phyloP scores from a whole-genome alignment of 2,113 vertebrate genomes.

The Mungos mungo region DNA sequence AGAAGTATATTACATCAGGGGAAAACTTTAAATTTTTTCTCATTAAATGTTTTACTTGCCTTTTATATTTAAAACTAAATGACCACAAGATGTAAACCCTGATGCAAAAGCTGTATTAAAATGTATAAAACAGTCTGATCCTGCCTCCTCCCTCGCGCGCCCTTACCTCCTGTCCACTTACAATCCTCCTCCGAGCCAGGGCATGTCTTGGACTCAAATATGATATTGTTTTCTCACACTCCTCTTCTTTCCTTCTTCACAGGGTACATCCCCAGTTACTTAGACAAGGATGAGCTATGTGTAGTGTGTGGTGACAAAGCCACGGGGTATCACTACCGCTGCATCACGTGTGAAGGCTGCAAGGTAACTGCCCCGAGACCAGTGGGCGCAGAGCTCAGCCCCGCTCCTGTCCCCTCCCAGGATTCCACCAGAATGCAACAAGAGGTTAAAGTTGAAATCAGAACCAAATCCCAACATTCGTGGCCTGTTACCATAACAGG shows the following conservation, averaged over 20 bases:
- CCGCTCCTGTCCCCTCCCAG: conserved; percentile 46
- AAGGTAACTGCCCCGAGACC: conserved; percentile 88
- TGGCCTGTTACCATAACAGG: conserved; percentile 12
- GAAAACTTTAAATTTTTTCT: not conserved
- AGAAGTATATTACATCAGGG: not conserved
- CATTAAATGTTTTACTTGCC: not conserved
- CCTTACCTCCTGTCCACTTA: not conserved
- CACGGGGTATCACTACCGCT: conserved; percentile 98
- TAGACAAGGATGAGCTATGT: conserved; percentile 99
- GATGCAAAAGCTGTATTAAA: not conserved
- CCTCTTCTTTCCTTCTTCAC: conserved; percentile 70
- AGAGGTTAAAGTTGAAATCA: conserved; percentile 57
- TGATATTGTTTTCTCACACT: conserved; percentile 35
- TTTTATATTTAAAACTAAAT: not conserved
- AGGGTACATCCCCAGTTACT: conserved; percentile 99
- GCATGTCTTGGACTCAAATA: not conserved
- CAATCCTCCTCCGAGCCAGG: not conserved
- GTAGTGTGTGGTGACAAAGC: conserved; percentile 99
- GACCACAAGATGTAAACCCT: not conserved
- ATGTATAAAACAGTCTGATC: not conserved
- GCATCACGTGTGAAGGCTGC: conserved; percentile 99
- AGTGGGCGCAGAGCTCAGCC: conserved; percentile 23
- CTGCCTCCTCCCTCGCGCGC: not conserved
- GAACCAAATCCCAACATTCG: conserved; percentile 54
- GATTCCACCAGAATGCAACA: conserved; percentile 23